Evolutionary conservation across 2,888 invertebrate genomes (phyloP).

Genomic region (Tipula confusa): DNA sequence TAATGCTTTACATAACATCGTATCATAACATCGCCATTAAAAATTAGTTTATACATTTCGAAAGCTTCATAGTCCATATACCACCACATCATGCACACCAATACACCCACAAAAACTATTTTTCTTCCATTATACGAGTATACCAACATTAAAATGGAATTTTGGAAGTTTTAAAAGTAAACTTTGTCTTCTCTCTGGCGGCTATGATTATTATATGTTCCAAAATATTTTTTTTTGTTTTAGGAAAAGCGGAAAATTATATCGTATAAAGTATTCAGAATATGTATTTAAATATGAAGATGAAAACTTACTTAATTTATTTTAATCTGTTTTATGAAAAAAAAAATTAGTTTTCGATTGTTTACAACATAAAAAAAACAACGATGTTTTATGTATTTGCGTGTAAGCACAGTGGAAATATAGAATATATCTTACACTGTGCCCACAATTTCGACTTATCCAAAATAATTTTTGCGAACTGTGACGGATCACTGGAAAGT

Average conservation of each 20-base stretch:
- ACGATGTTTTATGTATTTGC: not conserved
- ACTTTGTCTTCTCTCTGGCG: not conserved
- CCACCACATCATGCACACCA: too few relatives aligned
- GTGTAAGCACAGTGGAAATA: not conserved
- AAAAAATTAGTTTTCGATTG: not conserved
- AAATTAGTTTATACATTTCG: not conserved
- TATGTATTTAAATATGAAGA: not conserved
- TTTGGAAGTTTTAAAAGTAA: not conserved
- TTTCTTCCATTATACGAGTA: not conserved
- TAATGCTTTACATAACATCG: too few relatives aligned
- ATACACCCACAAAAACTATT: constrained; percentile 4
- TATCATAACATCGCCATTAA: not conserved
- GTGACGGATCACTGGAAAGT: too few relatives aligned
- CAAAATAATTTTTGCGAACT: too few relatives aligned
- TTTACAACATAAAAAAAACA: not conserved
- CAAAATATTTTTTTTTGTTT: too few relatives aligned
- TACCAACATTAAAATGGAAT: not conserved
- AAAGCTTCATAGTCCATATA: not conserved
- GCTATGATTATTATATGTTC: not conserved
- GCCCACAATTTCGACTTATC: too few relatives aligned
- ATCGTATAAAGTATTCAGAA: not conserved
- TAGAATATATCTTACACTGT: not conserved
- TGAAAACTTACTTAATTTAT: not conserved
- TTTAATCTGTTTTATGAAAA: not conserved
- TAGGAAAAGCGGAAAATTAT: not conserved